Conservation (phyloP, 2,113 vertebrate genomes). For the Plecotus auritus region DNA sequence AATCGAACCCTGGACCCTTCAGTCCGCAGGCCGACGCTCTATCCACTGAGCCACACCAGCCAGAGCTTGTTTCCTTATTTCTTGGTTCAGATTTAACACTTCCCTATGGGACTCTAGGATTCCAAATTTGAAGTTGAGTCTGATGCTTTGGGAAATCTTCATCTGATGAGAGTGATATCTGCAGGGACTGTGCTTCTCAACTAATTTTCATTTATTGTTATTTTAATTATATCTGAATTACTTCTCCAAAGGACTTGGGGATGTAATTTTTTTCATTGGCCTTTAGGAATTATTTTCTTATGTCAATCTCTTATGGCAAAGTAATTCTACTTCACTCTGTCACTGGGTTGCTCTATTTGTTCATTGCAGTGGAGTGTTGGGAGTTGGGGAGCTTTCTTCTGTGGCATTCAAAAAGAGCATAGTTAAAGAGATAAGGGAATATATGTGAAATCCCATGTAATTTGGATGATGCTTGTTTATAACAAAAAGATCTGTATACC, state of each 20-base stretch:
- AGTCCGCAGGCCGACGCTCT: no score
- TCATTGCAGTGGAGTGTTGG: not conserved
- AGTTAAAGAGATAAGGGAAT: not conserved
- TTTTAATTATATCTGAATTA: not conserved
- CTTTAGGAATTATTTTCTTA: not conserved
- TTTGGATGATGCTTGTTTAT: not conserved
- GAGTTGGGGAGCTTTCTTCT: not conserved
- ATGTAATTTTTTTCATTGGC: not conserved
- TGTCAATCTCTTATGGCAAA: not conserved
- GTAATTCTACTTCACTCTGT: not conserved
- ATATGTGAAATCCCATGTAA: not conserved
- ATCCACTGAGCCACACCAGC: no score
- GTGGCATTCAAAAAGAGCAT: not conserved
- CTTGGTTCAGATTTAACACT: not conserved
- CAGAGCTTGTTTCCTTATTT: not conserved
- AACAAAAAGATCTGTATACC: not conserved
- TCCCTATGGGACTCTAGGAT: not conserved
- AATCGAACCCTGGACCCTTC: no score
- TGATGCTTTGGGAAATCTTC: not conserved
- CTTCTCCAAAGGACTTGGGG: not conserved
- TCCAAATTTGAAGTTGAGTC: not conserved
- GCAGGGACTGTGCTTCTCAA: not conserved
- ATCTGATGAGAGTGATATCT: not conserved
- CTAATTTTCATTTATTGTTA: not conserved
- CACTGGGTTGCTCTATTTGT: not conserved